Conservation (phyloP, 2,113 vertebrate species). For the Copsychus sechellarum region DNA sequence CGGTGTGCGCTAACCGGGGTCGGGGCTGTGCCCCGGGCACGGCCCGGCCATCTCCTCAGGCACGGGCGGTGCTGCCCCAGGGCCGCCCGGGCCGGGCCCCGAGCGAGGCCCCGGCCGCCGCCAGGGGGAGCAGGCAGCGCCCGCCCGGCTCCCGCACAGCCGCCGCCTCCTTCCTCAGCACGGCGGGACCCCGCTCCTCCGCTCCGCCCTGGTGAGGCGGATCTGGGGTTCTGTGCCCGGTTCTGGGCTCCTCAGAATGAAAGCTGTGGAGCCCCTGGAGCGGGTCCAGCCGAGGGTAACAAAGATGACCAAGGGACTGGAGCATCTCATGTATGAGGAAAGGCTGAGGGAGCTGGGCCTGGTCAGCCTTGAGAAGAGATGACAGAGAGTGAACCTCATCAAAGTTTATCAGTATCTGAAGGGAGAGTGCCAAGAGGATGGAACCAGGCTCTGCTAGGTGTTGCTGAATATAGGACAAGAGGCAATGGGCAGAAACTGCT, state of each 20-base stretch:
- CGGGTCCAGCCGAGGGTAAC: rapidly evolving
- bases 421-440: not conserved
- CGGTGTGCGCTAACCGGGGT: too few relatives aligned
- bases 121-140: too few relatives aligned
- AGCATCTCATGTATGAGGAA: not conserved
- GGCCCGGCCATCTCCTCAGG: too few relatives aligned
- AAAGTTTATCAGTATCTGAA: not conserved
- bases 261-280: not conserved
- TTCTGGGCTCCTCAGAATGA: not conserved
- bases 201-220: not conserved
- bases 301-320: too few relatives aligned
- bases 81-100: too few relatives aligned
- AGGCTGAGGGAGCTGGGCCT: not conserved
- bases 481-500: not conserved
- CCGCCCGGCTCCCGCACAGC: too few relatives aligned
- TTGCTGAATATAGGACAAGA: not conserved
- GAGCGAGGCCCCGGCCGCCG: too few relatives aligned
- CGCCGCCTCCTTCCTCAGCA: not conserved
- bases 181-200: too few relatives aligned
- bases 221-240: too few relatives aligned
- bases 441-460: not conserved
- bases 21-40: too few relatives aligned
- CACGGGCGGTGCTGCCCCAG: too few relatives aligned
- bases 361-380: not conserved
- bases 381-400: too few relatives aligned